These are phyloP conservation scores for Psilopsiagon aymara DNA, from an alignment of 2,113 vertebrate species.

Conservation along the genomic window DNA sequence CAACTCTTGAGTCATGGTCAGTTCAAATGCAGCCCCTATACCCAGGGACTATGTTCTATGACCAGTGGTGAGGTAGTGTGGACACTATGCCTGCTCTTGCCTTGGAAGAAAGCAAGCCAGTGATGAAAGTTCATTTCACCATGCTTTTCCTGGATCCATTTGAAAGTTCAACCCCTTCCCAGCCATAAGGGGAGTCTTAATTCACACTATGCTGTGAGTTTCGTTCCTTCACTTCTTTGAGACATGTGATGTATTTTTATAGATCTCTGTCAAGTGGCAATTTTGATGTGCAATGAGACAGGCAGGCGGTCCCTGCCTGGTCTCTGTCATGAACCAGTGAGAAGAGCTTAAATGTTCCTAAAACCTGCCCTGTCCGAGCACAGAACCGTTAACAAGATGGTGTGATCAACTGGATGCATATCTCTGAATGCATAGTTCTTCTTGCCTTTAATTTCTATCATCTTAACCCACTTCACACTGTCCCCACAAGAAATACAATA, in stretches of 20 bases:
- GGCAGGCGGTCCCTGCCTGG: neutral
- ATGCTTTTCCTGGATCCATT: neutral
- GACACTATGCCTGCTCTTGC: neutral
- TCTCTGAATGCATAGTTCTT: neutral
- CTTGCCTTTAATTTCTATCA: neutral
- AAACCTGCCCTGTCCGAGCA: neutral
- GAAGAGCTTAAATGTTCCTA: neutral
- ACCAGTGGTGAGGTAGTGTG: neutral
- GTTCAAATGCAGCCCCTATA: accelerated
- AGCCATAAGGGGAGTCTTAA: neutral
- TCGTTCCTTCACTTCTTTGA: neutral
- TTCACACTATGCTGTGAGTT: neutral
- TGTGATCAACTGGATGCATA: neutral
- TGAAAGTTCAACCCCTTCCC: neutral
- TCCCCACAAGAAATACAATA: neutral
- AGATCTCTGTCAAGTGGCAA: neutral
- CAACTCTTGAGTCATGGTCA: accelerated
- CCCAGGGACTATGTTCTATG: neutral
- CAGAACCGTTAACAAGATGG: neutral
- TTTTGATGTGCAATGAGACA: neutral
- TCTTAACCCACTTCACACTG: neutral
- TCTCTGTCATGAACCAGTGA: neutral
- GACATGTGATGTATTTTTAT: neutral
- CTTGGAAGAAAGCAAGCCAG: neutral
- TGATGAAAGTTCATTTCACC: neutral